A percentile compares a stretch with the other conserved stretches of the same genome.
Evolutionary conservation across 2,888 invertebrate genomes (phyloP).

Genomic region (Agrotis ipsilon): DNA sequence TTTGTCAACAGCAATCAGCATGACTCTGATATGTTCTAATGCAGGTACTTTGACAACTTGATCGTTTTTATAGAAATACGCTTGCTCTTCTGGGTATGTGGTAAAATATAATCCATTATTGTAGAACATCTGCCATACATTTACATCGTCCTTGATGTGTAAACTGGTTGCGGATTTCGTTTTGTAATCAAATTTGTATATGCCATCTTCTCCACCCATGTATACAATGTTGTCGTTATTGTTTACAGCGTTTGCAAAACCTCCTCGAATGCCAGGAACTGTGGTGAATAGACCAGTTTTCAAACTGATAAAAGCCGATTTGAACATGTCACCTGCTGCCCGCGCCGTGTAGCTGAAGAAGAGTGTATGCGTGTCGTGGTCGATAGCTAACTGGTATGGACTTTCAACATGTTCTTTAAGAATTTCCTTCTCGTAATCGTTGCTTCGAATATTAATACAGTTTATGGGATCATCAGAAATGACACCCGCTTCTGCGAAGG

Average conservation of each 20-base stretch:
- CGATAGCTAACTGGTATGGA: slow-evolving; percentile 81
- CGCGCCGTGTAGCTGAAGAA: slow-evolving; percentile 78
- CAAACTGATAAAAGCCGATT: slow-evolving; percentile 75
- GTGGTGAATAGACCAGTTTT: slow-evolving; percentile 72
- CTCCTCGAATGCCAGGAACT: slow-evolving; percentile 74
- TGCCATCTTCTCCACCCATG: slow-evolving; percentile 78
- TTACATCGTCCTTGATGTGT: slow-evolving; percentile 63
- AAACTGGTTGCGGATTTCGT: slow-evolving; percentile 70
- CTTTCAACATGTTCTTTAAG: slow-evolving; percentile 68
- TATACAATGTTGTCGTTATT: slow-evolving; percentile 72
- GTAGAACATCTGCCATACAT: slow-evolving; percentile 84
- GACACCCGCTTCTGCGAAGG: slow-evolving; percentile 53
- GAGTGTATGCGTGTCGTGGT: slow-evolving; percentile 78
- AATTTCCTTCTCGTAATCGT: slow-evolving; percentile 65
- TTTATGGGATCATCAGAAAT: not conserved
- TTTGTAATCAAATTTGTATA: slow-evolving; percentile 76
- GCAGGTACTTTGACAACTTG: slow-evolving; percentile 59
- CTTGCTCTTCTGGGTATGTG: slow-evolving; percentile 72
- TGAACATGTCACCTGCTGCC: slow-evolving; percentile 61
- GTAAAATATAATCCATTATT: slow-evolving; percentile 79
- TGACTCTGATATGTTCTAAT: slow-evolving; percentile 61
- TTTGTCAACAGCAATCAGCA: slow-evolving; percentile 69
- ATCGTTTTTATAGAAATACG: slow-evolving; percentile 65
- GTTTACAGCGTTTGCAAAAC: slow-evolving; percentile 80
- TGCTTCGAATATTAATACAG: slow-evolving; percentile 34